These are phyloP conservation scores for Neomorphus geoffroyi DNA, from an alignment of 2,797 vertebrate species.

Conservation along the genomic window DNA sequence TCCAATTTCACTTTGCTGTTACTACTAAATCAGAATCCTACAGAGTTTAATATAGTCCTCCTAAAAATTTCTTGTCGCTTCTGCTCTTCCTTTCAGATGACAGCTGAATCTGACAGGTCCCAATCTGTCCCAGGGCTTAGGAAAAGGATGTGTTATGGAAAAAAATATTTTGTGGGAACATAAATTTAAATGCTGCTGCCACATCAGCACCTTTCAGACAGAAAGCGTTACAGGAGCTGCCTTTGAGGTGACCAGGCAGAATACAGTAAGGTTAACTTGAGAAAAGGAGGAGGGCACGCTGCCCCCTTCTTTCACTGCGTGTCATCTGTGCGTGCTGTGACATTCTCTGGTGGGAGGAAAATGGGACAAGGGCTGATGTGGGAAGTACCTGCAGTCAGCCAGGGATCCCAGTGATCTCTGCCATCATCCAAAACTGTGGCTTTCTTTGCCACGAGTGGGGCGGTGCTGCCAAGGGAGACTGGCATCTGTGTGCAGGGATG, in stretches of 20 bases:
- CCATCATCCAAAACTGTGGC: neutral
- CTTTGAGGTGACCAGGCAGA: neutral
- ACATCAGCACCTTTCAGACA: neutral
- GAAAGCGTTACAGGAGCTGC: neutral
- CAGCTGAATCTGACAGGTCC: constrained; percentile 47
- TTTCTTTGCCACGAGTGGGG: neutral
- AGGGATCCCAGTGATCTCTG: neutral
- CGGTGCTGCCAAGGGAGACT: neutral
- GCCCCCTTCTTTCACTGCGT: neutral
- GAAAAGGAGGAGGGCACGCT: neutral
- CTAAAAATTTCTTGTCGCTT: constrained; percentile 28
- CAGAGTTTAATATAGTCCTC: constrained; percentile 44
- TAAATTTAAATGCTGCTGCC: neutral
- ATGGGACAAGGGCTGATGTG: neutral
- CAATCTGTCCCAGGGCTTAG: neutral
- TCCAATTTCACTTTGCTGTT: constrained; percentile 2
- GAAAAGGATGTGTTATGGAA: neutral
- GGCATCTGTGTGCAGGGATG: neutral
- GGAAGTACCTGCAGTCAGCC: neutral
- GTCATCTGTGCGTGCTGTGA: neutral
- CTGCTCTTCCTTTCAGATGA: neutral
- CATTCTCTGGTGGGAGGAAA: neutral
- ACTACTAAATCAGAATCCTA: constrained; percentile 6
- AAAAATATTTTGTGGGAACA: neutral
- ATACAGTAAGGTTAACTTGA: neutral